A percentile compares a stretch with the other conserved stretches of the same genome.
Evolutionary conservation across 2,113 vertebrate genomes (phyloP).

Genomic region (Noctilio leporinus): DNA sequence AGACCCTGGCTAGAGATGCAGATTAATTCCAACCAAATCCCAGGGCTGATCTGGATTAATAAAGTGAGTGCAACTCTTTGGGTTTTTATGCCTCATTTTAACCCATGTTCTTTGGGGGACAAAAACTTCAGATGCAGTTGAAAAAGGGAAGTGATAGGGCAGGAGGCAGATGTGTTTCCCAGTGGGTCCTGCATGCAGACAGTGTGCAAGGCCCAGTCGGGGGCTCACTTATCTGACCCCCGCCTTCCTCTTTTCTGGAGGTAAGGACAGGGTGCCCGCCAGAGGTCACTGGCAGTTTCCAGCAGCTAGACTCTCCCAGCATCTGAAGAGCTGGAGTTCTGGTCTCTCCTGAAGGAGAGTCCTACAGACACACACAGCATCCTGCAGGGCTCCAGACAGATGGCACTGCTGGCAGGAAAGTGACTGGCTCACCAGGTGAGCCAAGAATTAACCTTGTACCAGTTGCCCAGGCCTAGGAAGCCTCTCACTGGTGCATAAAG

Average conservation of each 20-base stretch:
- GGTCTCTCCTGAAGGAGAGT: not conserved
- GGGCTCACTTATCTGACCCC: not conserved
- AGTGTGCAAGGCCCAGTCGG: not conserved
- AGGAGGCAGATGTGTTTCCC: slow-evolving; percentile 25
- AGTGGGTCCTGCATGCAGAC: not conserved
- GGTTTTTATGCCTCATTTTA: slow-evolving; percentile 26
- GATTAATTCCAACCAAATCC: slow-evolving; percentile 87
- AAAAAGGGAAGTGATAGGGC: slow-evolving; percentile 22
- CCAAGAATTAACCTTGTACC: not conserved
- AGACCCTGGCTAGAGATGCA: slow-evolving; percentile 93
- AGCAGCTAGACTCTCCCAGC: not conserved
- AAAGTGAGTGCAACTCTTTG: slow-evolving; percentile 81
- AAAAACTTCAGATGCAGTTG: slow-evolving; percentile 2
- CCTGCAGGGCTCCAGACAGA: not conserved
- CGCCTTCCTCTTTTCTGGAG: not conserved
- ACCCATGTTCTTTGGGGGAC: not conserved
- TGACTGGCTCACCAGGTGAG: not conserved
- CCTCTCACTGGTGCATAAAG: not conserved
- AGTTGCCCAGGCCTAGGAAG: not conserved
- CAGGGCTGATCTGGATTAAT: slow-evolving; percentile 91
- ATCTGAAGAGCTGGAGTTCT: not conserved
- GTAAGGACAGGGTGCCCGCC: not conserved
- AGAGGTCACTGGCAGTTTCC: not conserved
- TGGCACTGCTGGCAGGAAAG: not conserved
- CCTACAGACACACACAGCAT: not conserved